Conservation (phyloP, 1,140 invertebrate genomes). For the Drosophila nigrodunni region DNA sequence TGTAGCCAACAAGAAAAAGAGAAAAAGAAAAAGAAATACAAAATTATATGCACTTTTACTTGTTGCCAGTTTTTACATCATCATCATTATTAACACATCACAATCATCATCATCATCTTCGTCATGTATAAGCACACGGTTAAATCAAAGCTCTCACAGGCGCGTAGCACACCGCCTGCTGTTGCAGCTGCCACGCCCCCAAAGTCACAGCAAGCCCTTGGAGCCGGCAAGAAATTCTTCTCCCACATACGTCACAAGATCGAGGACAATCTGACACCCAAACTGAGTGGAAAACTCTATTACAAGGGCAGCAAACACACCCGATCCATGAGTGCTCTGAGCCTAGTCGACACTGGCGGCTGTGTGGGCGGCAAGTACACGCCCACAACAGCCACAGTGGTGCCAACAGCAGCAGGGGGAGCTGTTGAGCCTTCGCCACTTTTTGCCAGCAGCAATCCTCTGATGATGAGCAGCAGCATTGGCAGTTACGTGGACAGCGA, state of each 20-base stretch:
- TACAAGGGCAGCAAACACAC: slow-evolving; percentile 77
- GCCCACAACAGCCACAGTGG: slow-evolving; percentile 50
- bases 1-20: neutral
- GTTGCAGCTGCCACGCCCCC: slow-evolving; percentile 26
- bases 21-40: slow-evolving; percentile 35
- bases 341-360: slow-evolving; percentile 52
- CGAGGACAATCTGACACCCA: slow-evolving; percentile 81
- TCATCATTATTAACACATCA: slow-evolving; percentile 12
- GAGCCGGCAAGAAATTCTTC: slow-evolving; percentile 76
- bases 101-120: slow-evolving; percentile 5
- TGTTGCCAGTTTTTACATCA: slow-evolving; percentile 39
- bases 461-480: slow-evolving; percentile 49
- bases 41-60: slow-evolving; percentile 75
- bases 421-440: neutral
- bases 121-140: slow-evolving; percentile 76
- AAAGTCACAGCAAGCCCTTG: slow-evolving; percentile 40
- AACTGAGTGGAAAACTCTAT: slow-evolving; percentile 71
- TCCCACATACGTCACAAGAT: slow-evolving; percentile 81
- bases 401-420: neutral
- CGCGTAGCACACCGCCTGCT: slow-evolving; percentile 52
- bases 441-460: slow-evolving; percentile 24
- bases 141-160: slow-evolving; percentile 70
- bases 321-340: slow-evolving; percentile 73
- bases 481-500: slow-evolving; percentile 76
- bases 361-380: slow-evolving; percentile 78